Base-by-base conservation (phyloP, 2,888 invertebrate species). In the Drosophila austrosaltans region DNA sequence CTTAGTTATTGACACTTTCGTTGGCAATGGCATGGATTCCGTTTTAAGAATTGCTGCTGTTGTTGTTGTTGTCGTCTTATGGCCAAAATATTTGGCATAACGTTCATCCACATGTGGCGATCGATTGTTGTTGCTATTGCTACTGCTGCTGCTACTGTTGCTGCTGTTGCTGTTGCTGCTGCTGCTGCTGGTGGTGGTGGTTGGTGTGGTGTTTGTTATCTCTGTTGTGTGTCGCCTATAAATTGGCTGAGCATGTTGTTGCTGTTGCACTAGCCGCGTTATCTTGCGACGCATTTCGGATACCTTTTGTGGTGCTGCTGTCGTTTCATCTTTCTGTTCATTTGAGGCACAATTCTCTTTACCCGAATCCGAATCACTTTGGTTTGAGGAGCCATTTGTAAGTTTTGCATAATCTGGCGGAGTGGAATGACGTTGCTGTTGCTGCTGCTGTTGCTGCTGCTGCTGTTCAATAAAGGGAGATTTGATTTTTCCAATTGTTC, bases 401-500 rank as follows among this genome's bases (percentile, higher is more conserved):
- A 48, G 4, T 12, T 25, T 48, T 3, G 22, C 16, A 48, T 48
- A 36, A 36, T 36, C 36, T 36, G 36, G 8, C 2, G 36, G 10
- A 7, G 10, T 2, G 36, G 36, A 36, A 36, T 36, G 10, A 36
- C 10, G 48, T 12, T 22, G 48, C 16, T 22, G 48, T 28, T 70
- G 70, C 28, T 74, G 77, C 57, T 77, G 70, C 36, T 80, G 88
- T 40, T 89, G 48, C 20, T 20, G 44, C 44, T 44, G 48, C 39
- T 89, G 91, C 44, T 90, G 88, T 57, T 91, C 90, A 6, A 92
- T 90, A 58, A 92, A 92, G 1, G 91, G 91, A 0, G 92, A 92
- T 69, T 92, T 92, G 40, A 92, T 86, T 76, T 92, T 92, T 20
- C 92, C 92, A n/a, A 92, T 92, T 69, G 90, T 87, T 44, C 91